Base-by-base conservation (phyloP, 2,888 invertebrate species). In the Caenorhabditis sp. region DNA sequence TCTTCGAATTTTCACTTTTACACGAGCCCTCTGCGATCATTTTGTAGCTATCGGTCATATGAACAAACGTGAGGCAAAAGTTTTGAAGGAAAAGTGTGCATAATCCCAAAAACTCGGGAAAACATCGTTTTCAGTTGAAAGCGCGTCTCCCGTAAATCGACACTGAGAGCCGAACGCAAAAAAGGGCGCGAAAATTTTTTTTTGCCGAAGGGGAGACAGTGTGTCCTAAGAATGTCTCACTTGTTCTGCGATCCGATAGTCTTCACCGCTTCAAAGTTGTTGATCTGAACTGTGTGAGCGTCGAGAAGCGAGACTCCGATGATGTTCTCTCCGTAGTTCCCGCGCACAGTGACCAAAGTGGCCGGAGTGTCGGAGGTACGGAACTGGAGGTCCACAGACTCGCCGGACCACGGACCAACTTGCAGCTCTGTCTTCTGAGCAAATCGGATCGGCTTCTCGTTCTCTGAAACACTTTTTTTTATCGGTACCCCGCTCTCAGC, bases 331-430 rank as follows among this genome's bases (percentile, higher is more conserved):
- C 59, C 76, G 46, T 76, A 63, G 17, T 53, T 53, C 22, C 76
- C 76, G 7, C 46, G 58, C 32, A 77, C 43, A 9, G 61, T 43
- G 0, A 72, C 22, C 6, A 77, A 20, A 11, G 43, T 71, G 11
- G 61, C 77, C 11, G 65, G 39, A 1, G 50, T 41, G 22, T 77
- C 71, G n/a, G 56, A 61, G 9, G 77, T 77, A 0, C 77, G 71
- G 48, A 77, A 77, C 39, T 77, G 77, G 24, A 77, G 30, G 37
- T 77, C 61, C 3, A 72, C 45, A 0, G 71, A 71, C 43, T 77
- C 61, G 32, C 71, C 77, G 6, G 59, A 22, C 77, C 77, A 77
- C 1, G 39, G n/a, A n/a, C n/a, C n/a, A 13, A 74, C 73, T 66
- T 37, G 22, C 1, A 76, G 32, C 52, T 63, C 70, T 0, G 63